Evolutionary conservation across 2,113 vertebrate species (phyloP).

Genomic region (Notarius lentiginosus): DNA sequence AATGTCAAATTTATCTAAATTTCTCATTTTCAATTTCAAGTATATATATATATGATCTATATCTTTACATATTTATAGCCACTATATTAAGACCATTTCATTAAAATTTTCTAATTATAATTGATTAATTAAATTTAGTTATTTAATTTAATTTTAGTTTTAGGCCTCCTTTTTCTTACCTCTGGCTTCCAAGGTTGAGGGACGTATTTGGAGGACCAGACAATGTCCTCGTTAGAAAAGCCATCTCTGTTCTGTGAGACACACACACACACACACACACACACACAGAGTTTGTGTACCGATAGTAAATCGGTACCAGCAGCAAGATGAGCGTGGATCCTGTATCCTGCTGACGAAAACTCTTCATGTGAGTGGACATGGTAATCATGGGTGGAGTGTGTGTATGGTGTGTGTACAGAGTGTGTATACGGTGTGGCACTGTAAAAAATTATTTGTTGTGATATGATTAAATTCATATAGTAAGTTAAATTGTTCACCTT

Average conservation of each 20-base stretch:
- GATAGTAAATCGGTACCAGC: neutral
- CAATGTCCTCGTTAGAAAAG: neutral
- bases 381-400: neutral
- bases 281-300: neutral
- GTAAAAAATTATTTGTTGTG: no score
- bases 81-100: neutral
- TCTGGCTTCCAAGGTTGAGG: constrained; percentile 29
- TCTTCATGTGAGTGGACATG: neutral
- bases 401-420: no score
- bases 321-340: neutral
- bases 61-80: neutral
- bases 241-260: neutral
- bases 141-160: no score
- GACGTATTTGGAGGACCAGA: neutral
- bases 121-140: no score
- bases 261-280: constrained; percentile 20
- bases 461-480: no score
- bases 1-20: no score
- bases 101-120: no score
- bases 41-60: neutral
- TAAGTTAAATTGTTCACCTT: no score
- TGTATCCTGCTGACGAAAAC: neutral
- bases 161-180: neutral
- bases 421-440: no score
- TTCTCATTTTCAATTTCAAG: no score